These are phyloP conservation scores for Chromobotia macracanthus DNA, from an alignment of 2,797 vertebrate species.

Conservation along the genomic window DNA sequence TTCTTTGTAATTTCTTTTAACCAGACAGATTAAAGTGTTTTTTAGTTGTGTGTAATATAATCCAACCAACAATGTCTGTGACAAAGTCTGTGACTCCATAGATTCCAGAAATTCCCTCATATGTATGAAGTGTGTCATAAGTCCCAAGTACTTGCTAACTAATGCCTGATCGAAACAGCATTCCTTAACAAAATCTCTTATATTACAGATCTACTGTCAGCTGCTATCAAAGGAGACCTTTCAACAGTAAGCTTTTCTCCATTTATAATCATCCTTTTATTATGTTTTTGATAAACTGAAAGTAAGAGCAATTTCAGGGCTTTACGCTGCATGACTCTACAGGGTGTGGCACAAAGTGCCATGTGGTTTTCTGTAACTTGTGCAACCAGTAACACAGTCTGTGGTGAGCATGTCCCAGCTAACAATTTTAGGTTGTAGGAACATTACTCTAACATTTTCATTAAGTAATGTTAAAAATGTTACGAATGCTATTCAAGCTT, in stretches of 20 bases:
- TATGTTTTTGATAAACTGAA: background rate
- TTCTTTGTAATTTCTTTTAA: background rate
- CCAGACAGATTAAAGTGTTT: background rate
- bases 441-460: too few relatives aligned
- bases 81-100: too few relatives aligned
- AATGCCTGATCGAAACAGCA: too few relatives aligned
- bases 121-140: background rate
- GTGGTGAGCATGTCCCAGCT: too few relatives aligned
- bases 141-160: background rate
- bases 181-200: background rate
- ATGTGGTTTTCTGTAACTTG: background rate
- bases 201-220: slow-evolving; percentile 73
- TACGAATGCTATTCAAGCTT: too few relatives aligned
- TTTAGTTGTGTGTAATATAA: background rate
- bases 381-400: background rate
- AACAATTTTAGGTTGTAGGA: too few relatives aligned
- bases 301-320: background rate
- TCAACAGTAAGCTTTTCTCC: slow-evolving; percentile 60
- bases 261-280: background rate
- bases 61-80: background rate
- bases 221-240: slow-evolving; percentile 73
- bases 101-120: slow-evolving; percentile 10
- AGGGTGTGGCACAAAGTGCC: background rate
- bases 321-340: background rate
- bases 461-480: too few relatives aligned